Conservation (phyloP, 1,140 invertebrate genomes). For the Hestina assimilis region DNA sequence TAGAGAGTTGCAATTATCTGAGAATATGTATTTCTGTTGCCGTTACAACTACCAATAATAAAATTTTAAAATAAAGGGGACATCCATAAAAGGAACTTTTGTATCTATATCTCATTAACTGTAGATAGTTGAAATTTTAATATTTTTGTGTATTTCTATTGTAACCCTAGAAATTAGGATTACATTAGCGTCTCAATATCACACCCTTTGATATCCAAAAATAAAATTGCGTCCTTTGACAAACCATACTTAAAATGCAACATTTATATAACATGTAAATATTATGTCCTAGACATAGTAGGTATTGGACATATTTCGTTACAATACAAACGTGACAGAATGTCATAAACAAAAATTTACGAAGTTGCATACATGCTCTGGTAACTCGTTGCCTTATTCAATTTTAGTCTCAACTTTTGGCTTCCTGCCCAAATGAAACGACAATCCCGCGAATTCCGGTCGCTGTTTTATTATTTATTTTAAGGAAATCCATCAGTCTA, state of each 20-base stretch:
- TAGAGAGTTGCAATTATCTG: too few relatives aligned
- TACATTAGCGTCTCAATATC: not conserved
- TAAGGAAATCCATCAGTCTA: constrained; percentile 5
- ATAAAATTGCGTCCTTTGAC: too few relatives aligned
- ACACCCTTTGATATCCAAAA: not conserved
- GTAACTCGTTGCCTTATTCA: constrained; percentile 29
- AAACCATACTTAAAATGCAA: too few relatives aligned
- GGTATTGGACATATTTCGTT: not conserved
- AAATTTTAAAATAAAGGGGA: too few relatives aligned
- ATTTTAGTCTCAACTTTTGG: constrained; percentile 32
- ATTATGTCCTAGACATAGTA: not conserved
- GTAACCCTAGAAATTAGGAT: too few relatives aligned
- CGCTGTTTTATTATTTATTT: constrained; percentile 5
- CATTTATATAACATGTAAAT: too few relatives aligned
- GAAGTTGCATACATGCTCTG: constrained; percentile 19
- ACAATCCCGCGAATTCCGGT: constrained; percentile 1
- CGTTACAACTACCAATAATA: too few relatives aligned
- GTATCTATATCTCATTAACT: too few relatives aligned
- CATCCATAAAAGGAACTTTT: too few relatives aligned
- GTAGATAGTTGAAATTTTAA: not conserved
- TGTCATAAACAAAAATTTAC: constrained; percentile 33
- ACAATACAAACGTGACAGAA: constrained; percentile 17
- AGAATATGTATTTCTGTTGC: too few relatives aligned
- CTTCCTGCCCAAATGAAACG: constrained; percentile 23
- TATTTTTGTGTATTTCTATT: too few relatives aligned